Conservation (phyloP, 2,113 vertebrate species). For the Gallinago media region DNA sequence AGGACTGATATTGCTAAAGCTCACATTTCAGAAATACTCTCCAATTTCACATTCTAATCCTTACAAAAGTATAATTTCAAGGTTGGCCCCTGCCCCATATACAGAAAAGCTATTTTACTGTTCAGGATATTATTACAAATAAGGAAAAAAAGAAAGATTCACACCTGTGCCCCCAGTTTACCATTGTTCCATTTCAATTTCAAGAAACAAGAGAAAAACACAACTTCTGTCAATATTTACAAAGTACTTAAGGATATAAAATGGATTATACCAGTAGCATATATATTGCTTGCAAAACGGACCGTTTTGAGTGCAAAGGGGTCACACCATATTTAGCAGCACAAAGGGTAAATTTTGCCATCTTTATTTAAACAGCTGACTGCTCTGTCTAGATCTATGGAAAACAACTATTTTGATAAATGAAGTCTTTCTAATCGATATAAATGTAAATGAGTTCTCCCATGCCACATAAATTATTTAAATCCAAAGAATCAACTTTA, state of each 20-base stretch:
- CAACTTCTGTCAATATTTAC: neutral
- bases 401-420: neutral
- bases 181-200: neutral
- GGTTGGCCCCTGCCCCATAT: neutral
- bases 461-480: neutral
- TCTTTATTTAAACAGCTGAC: neutral
- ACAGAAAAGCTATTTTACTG: neutral
- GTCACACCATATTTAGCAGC: neutral
- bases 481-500: neutral
- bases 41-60: neutral
- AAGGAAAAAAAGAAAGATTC: neutral
- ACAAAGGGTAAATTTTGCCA: neutral
- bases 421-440: neutral
- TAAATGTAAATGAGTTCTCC: neutral
- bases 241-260: neutral
- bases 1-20: neutral
- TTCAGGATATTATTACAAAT: neutral
- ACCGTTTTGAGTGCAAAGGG: neutral
- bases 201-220: neutral
- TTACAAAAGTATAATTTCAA: neutral
- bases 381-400: neutral
- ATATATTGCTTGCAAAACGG: neutral
- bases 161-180: neutral
- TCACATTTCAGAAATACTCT: neutral
- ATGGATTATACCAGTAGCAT: neutral